A percentile compares a stretch with the other conserved stretches of the same genome.
phyloP scores from a whole-genome alignment of 2,797 vertebrate species.

The Pygocentrus nattereri region DNA sequence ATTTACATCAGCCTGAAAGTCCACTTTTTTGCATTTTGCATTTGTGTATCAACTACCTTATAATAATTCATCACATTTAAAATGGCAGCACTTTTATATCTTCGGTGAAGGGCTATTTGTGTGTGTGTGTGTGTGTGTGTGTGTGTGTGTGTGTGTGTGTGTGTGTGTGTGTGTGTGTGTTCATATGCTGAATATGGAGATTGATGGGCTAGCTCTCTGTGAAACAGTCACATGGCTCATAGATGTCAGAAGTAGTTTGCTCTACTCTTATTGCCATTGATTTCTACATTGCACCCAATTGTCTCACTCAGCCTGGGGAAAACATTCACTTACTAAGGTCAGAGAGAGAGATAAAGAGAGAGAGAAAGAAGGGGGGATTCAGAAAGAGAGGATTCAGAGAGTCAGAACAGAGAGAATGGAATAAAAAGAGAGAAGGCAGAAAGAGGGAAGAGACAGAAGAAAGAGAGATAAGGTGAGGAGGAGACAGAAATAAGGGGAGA shows the following conservation, averaged over 20 bases:
- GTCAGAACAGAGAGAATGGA: not conserved
- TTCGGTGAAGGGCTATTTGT: not conserved
- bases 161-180: slow-evolving; percentile 7
- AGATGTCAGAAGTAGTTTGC: slow-evolving; percentile 69
- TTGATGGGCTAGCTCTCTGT: slow-evolving; percentile 50
- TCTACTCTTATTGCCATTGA: slow-evolving; percentile 71
- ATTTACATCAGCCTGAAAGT: slow-evolving; percentile 9
- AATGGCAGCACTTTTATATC: slow-evolving; percentile 48
- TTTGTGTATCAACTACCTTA: not conserved
- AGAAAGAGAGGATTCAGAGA: too few relatives aligned
- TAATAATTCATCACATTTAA: slow-evolving; percentile 38
- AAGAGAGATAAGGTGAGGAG: not conserved
- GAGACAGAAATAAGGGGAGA: too few relatives aligned
- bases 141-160: not conserved
- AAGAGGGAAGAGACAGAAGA: not conserved
- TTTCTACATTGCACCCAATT: slow-evolving; percentile 67
- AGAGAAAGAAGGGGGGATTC: not conserved
- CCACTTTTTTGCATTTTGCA: not conserved
- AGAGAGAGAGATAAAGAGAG: not conserved
- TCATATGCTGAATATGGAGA: slow-evolving; percentile 60
- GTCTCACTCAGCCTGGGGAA: slow-evolving; percentile 64
- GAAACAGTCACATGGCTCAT: slow-evolving; percentile 49
- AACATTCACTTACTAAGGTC: slow-evolving; percentile 66
- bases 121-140: slow-evolving; percentile 11
- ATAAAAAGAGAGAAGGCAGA: not conserved